Conservation (phyloP, 2,797 vertebrate genomes). For the Danio jaintianensis region DNA sequence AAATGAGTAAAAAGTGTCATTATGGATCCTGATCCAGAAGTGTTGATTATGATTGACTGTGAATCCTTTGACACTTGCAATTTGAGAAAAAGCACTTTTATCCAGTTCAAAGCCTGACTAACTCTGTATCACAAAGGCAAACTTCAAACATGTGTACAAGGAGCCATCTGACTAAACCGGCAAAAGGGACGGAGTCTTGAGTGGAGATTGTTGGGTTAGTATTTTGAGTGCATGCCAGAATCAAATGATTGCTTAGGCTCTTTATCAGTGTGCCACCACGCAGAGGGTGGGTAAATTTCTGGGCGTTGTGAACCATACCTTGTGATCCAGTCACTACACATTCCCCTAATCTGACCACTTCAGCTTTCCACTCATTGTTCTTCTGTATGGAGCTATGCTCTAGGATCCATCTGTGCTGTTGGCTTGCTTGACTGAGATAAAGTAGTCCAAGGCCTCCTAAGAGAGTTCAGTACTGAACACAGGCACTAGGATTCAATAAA, state of each 20-base stretch:
- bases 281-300: conserved; percentile 66
- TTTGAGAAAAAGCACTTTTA: conserved; percentile 24
- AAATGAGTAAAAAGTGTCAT: not conserved
- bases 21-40: not conserved
- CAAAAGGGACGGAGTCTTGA: conserved; percentile 39
- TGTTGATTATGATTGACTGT: not conserved
- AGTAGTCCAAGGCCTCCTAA: conserved; percentile 51
- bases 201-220: conserved; percentile 44
- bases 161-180: conserved; percentile 29
- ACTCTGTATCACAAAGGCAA: conserved; percentile 46
- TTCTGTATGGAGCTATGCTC: conserved; percentile 68
- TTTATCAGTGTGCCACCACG: conserved; percentile 54
- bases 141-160: conserved; percentile 53
- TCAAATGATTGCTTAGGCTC: conserved; percentile 62
- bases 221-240: conserved; percentile 60
- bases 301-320: conserved; percentile 66
- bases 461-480: conserved; percentile 22
- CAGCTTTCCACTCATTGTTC: conserved; percentile 75
- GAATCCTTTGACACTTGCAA: not conserved
- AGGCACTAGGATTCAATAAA: conserved; percentile 12
- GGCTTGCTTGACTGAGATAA: conserved; percentile 75
- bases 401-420: conserved; percentile 70
- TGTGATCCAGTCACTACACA: conserved; percentile 58
- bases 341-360: conserved; percentile 71
- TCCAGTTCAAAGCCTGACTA: conserved; percentile 8